Evolutionary conservation across 2,888 invertebrate species (phyloP), one percentile per base, ranked within the genome.

Genomic region (Caenorhabditis auriculariae): DNA sequence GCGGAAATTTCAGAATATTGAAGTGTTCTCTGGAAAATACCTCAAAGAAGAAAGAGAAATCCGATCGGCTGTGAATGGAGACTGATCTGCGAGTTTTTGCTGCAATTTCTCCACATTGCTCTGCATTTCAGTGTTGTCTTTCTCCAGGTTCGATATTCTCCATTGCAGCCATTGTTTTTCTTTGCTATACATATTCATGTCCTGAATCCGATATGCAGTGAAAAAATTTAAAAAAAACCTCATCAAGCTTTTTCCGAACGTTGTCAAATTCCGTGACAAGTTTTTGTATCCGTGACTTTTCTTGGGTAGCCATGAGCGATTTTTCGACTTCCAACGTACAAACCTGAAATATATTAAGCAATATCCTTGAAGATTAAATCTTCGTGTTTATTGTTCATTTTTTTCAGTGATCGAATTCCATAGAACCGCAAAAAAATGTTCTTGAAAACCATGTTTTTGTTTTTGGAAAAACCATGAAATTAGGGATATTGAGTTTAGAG

Each of bases 181-280:
- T 21, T 65, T 60, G 35, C 71, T 74, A 44, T 77, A 76, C 45
- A 58, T 60, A 17, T 50, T 32, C 50, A 73, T 74, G 44, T 75
- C 69, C 58, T 69, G 46, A 41, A 63, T 24, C 6, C 28, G 23
- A n/a, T 21, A 27, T 2, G 38, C 3, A n/a, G 2, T 9, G 15
- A 41, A 48, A 44, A 15, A 46, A 12, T 50, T 54, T 61, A 29
- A 35, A 55, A 52, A 54, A 49, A 26, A 74, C 74, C 45, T 69
- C 60, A 38, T 75, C 74, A n/a, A 78, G 54, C 53, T 78, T 77
- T 24, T 56, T 51, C 19, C 72, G 54, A 15, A 79, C 64, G 26
- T 74, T 73, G 48, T 79, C 77, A 42, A 78, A 77, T 44, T 79
- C 78, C 38, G 52, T 60, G 24, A 69, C 75, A 6, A 80, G 49